These are phyloP conservation scores for Netelia melanura DNA, from an alignment of 2,888 invertebrate species.

Conservation along the genomic window DNA sequence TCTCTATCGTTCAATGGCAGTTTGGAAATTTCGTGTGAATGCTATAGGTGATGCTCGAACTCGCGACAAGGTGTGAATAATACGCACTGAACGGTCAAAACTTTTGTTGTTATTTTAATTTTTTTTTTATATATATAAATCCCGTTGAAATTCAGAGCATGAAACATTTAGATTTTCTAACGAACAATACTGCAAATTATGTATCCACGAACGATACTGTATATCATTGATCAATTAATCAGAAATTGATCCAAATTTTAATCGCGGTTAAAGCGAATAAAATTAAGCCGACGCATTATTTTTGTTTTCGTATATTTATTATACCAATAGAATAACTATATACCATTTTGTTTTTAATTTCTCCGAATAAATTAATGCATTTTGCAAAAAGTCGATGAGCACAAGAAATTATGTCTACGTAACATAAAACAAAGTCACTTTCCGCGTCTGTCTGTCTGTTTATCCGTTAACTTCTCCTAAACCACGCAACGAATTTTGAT, in stretches of 20 bases:
- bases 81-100: neutral
- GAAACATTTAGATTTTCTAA: neutral
- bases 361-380: too few relatives aligned
- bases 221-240: neutral
- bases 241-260: neutral
- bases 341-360: too few relatives aligned
- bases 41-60: slow-evolving; percentile 11
- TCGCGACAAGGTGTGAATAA: slow-evolving; percentile 8
- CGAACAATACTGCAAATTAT: neutral
- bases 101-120: neutral
- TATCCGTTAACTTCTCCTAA: too few relatives aligned
- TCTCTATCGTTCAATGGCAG: slow-evolving; percentile 21
- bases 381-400: too few relatives aligned
- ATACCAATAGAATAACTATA: too few relatives aligned
- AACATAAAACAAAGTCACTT: too few relatives aligned
- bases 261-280: neutral
- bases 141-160: neutral
- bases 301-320: too few relatives aligned
- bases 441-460: too few relatives aligned
- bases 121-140: neutral
- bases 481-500: too few relatives aligned
- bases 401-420: too few relatives aligned
- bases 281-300: too few relatives aligned
- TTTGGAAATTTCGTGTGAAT: slow-evolving; percentile 46
- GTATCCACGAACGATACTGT: neutral